Percentiles rank a stretch among this genome's conserved stretches.
Evolutionary conservation across 1,140 invertebrate genomes (phyloP).

Genomic region (Drosophila arizonae): DNA sequence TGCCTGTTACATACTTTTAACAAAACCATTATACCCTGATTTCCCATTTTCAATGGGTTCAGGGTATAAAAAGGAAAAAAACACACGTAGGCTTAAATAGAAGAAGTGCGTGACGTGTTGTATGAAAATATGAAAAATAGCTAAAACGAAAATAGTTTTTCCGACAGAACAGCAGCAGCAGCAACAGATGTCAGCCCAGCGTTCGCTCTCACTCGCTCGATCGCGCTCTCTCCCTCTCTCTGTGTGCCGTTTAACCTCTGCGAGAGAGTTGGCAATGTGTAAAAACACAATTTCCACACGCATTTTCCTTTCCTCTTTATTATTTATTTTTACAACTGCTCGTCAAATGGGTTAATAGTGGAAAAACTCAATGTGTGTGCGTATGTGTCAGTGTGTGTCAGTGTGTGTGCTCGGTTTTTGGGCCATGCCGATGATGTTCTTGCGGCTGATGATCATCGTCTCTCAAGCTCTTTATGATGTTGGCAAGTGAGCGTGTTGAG

Average conservation of each 20-base stretch:
- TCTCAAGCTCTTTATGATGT: constrained; percentile 20
- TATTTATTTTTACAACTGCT: constrained; percentile 70
- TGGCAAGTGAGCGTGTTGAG: constrained; percentile 18
- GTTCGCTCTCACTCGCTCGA: background rate
- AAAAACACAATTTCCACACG: constrained; percentile 43
- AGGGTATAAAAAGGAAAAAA: too few species aligned
- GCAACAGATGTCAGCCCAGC: constrained; percentile 40
- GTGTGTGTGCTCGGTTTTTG: constrained; percentile 22
- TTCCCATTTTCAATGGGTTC: too few species aligned
- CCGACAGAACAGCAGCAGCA: constrained; percentile 7
- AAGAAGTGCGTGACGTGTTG: constrained; percentile 46
- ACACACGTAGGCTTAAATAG: background rate
- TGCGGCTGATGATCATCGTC: constrained; percentile 6
- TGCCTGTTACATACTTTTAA: too few species aligned
- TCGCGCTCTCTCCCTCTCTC: background rate
- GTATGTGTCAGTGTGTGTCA: constrained; percentile 1
- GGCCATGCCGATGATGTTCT: constrained; percentile 35
- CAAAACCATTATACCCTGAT: too few species aligned
- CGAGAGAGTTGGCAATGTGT: constrained; percentile 28
- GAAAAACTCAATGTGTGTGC: constrained; percentile 46
- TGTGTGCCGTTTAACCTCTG: background rate
- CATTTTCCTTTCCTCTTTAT: constrained; percentile 47
- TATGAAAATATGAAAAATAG: constrained; percentile 48
- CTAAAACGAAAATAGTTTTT: constrained; percentile 50
- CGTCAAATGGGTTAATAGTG: constrained; percentile 76